Percentiles rank a stretch among this genome's conserved stretches.
Conservation (phyloP, 2,797 vertebrate genomes). For the Etheostoma nigrum region DNA sequence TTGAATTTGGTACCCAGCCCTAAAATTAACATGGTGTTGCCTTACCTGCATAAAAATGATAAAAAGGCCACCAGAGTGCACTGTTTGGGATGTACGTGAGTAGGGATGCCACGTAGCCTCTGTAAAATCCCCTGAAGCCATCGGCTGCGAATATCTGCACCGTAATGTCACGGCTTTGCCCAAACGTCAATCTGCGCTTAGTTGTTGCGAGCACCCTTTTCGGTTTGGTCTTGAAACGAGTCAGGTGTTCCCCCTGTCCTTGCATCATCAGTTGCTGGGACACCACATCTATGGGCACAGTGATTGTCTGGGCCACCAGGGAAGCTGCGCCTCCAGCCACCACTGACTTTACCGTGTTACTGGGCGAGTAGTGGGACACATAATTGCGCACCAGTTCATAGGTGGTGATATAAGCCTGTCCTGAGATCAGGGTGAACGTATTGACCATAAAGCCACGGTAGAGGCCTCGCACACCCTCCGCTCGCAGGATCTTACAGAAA, state of each 20-base stretch:
- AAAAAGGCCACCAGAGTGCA: slow-evolving; percentile 99
- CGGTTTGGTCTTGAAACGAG: slow-evolving; percentile 89
- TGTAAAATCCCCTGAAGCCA: slow-evolving; percentile 93
- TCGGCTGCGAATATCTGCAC: slow-evolving; percentile 92
- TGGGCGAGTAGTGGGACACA: slow-evolving; percentile 87
- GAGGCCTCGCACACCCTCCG: slow-evolving; percentile 89
- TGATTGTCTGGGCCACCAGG: slow-evolving; percentile 97
- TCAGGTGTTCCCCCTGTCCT: slow-evolving; percentile 90
- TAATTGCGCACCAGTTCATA: slow-evolving; percentile 96
- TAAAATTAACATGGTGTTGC: too few relatives aligned
- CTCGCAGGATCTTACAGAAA: slow-evolving; percentile 92
- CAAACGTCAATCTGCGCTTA: slow-evolving; percentile 84
- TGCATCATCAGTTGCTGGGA: slow-evolving; percentile 99
- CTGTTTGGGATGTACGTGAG: slow-evolving; percentile 99
- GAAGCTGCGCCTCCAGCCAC: slow-evolving; percentile 95
- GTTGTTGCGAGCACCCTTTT: slow-evolving; percentile 58
- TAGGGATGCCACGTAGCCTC: slow-evolving; percentile 95
- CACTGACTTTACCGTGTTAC: slow-evolving; percentile 93
- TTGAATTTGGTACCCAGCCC: too few relatives aligned
- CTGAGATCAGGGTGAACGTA: slow-evolving; percentile 93
- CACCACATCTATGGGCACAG: slow-evolving; percentile 94
- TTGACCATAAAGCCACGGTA: slow-evolving; percentile 97
- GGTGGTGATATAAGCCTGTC: slow-evolving; percentile 96
- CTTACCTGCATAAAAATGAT: slow-evolving; percentile 97
- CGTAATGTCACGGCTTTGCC: slow-evolving; percentile 93